A percentile compares a stretch with the other conserved stretches of the same genome.
Conservation (phyloP, 1,140 invertebrate genomes). For the Heliconius melpomene region DNA sequence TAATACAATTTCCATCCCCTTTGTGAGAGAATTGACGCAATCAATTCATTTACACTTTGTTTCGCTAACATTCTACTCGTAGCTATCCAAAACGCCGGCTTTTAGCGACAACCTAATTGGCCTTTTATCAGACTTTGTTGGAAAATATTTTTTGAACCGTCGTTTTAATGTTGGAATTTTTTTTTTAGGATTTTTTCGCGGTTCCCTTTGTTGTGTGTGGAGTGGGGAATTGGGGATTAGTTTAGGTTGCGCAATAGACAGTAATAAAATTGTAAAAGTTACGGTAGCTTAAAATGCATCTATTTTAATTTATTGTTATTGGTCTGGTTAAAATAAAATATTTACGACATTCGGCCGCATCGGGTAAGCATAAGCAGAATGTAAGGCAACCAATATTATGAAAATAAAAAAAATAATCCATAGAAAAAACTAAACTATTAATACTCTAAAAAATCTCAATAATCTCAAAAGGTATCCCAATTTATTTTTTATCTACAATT, state of each 20-base stretch:
- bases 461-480: too few species aligned
- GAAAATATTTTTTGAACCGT: slow-evolving; percentile 47
- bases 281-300: neutral
- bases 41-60: slow-evolving; percentile 81
- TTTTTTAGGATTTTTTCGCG: neutral
- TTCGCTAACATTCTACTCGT: slow-evolving; percentile 70
- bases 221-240: neutral
- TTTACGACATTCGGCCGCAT: too few species aligned
- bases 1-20: slow-evolving; percentile 77
- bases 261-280: neutral
- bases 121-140: slow-evolving; percentile 51
- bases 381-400: too few species aligned
- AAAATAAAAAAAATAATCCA: too few species aligned
- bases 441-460: too few species aligned
- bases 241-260: neutral
- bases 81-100: slow-evolving; percentile 55
- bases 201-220: neutral
- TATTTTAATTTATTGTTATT: too few species aligned
- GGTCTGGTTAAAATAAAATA: too few species aligned
- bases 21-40: slow-evolving; percentile 77
- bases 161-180: slow-evolving; percentile 19
- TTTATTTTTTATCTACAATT: too few species aligned
- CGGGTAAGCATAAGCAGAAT: too few species aligned
- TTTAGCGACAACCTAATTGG: slow-evolving; percentile 70
- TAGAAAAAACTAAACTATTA: too few species aligned